Conservation (phyloP, 2,888 invertebrate genomes). For the Leptarthrus brevirostris region DNA sequence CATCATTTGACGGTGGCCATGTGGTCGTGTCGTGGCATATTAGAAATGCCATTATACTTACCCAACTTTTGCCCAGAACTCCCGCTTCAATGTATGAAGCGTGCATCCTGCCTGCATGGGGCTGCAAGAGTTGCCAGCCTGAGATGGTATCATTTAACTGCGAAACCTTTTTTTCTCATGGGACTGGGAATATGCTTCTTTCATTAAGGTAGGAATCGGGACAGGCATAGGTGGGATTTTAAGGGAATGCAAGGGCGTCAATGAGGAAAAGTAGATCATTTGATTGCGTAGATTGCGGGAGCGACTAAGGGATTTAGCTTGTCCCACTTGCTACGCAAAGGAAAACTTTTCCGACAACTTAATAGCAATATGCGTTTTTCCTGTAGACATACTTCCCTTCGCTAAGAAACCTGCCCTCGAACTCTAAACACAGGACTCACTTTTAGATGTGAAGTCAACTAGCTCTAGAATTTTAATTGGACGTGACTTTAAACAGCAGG, state of each 20-base stretch:
- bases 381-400: not conserved
- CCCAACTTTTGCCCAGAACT: constrained; percentile 18
- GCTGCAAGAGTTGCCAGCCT: constrained; percentile 37
- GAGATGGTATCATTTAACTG: constrained; percentile 8
- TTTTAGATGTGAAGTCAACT: not conserved
- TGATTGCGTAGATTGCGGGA: constrained; percentile 20
- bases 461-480: not conserved
- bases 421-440: not conserved
- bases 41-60: constrained; percentile 31
- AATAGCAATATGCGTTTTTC: not conserved
- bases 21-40: constrained; percentile 47
- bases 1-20: constrained; percentile 47
- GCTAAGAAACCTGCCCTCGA: constrained; percentile 11
- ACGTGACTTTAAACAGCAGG: not conserved
- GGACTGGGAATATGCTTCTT: not conserved
- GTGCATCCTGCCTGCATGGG: constrained; percentile 24
- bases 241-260: not conserved
- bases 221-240: not conserved
- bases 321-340: not conserved
- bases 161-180: not conserved
- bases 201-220: not conserved
- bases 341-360: not conserved
- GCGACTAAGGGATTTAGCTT: not conserved
- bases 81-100: constrained; percentile 30
- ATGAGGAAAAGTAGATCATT: constrained; percentile 19